Base-by-base conservation (phyloP, 2,113 vertebrate genomes). In the Carassius carassius region DNA sequence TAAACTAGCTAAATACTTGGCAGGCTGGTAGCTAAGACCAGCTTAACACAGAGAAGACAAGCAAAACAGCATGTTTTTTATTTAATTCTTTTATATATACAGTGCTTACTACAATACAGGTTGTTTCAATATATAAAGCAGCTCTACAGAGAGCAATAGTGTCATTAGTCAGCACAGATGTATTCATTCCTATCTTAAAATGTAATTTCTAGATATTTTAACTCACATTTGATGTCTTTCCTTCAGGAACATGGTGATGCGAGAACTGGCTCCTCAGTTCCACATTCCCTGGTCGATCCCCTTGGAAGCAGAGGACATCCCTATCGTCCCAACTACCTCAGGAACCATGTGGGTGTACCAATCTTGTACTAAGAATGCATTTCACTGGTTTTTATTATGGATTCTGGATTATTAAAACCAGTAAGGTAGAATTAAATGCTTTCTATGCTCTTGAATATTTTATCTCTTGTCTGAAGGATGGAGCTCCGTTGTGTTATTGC, bases 271-370 rank as follows among this genome's bases (percentile, higher is more conserved):
- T 70, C 97, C 98, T 1, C 97, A 98, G 91, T 95, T 99, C 84
- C 97, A 99, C 90, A 99, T 99, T 84, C 98, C 98, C 23, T 99
- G 98, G 97, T 98, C 98, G 82, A 97, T 99, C 83, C 97, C 97
- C 82, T 97, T 96, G 73, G 97, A 99, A 86, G 97, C 97, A 67
- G 97, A 99, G 92, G 97, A 99, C 91, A 99, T 99, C 90, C 98
- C 98, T 78, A 99, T 99, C 1, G 98, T 99, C 83, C 97, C 98
- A 62, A 99, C 98, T 49, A 99, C 97, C 81, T 99, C 98, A 70
- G 98, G 98, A 92, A 99, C 97, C 86, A 99, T 99, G 98, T 99
- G 90, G 23, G 79, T 90, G 96, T 93, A 78, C 32, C 37, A 11
- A 37, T 80, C 41, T 35, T 81, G 2, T 35, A 12, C 14, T 65